A percentile compares a stretch with the other conserved stretches of the same genome.
Evolutionary conservation across 2,888 invertebrate species (phyloP).

Genomic region (Drosophila demipolita): DNA sequence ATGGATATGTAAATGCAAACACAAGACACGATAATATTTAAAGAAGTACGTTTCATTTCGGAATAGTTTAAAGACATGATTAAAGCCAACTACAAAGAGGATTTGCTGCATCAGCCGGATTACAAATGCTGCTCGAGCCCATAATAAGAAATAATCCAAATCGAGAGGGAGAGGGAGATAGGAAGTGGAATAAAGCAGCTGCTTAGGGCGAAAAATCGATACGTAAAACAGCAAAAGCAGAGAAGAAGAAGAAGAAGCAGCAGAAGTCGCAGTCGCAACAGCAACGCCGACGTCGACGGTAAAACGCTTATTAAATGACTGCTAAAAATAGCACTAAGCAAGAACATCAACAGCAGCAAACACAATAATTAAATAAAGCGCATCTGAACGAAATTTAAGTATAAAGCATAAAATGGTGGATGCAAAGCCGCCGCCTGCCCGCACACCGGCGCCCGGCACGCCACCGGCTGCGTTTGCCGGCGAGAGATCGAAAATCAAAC

Average conservation of each 20-base stretch:
- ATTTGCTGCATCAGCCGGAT: conserved; percentile 31
- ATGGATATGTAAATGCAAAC: background rate
- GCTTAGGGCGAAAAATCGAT: conserved; percentile 69
- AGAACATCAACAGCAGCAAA: conserved; percentile 1
- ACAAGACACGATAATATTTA: conserved; percentile 1
- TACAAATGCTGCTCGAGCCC: conserved; percentile 12
- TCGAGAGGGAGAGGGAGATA: background rate
- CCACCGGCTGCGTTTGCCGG: conserved; percentile 82
- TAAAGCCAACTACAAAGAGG: conserved; percentile 17
- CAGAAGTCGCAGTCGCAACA: conserved; percentile 23
- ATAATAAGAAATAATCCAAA: conserved; percentile 10
- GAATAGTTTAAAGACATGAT: conserved; percentile 8
- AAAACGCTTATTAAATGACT: conserved; percentile 46
- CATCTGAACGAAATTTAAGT: conserved; percentile 3
- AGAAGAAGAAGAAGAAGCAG: conserved; percentile 9
- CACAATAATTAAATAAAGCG: conserved; percentile 10
- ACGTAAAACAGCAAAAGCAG: conserved; percentile 47
- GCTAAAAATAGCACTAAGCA: conserved; percentile 38
- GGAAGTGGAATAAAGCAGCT: conserved; percentile 22
- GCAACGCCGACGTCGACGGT: conserved; percentile 19
- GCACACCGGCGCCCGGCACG: conserved; percentile 65
- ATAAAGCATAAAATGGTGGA: conserved; percentile 59
- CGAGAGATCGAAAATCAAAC: conserved; percentile 85
- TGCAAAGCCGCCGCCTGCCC: conserved; percentile 66
- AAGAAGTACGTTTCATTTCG: background rate